Base-by-base conservation (phyloP, 2,113 vertebrate genomes). In the Stegostoma tigrinum region DNA sequence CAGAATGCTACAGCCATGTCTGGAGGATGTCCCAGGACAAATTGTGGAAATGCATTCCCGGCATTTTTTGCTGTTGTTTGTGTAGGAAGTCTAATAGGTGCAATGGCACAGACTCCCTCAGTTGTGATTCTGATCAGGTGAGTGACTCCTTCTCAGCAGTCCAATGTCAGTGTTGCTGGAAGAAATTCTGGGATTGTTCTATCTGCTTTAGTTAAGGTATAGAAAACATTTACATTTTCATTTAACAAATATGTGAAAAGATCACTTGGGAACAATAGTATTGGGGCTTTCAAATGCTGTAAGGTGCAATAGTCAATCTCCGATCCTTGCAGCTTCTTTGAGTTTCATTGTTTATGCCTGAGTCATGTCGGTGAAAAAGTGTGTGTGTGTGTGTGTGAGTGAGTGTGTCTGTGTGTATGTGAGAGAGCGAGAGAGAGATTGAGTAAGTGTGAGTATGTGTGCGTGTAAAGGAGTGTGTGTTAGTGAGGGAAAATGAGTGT, bases 71-170 rank as follows among this genome's bases (percentile, higher is more conserved):
- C 97, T 95, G 97, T 98, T 52, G 97, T 98, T 96, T 98, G 98
- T 96, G 97, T 97, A 52, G 98, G 98, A 96, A 97, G 98, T 96
- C 97, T 98, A 97, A 97, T 98, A 2, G 98, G 98, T 21, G 97
- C 98, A 70, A 98, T 98, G 98, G 98, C 97, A 68, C 98, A 98
- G 96, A 98, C 98, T 0, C 98, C 98, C 78, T 97, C 98, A 0
- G 97, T 98, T 96, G 97, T 98, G 96, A 97, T 98, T 96, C 97
- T 98, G 19, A 98, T 98, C 96, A 97, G 97, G 97, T 98, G 96
- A 3, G 96, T 95, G 94, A 34, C 42, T 30, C 66, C 10, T 17
- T 64, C n/a, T 19, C 21, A 0, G 19, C 34, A 23, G 34, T 38
- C 19, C 10, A 10, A 55, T 87, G 45, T 87, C 24, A 67, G 38